Conservation (phyloP, 2,113 vertebrate species). For the Pycnonotus jocosus region DNA sequence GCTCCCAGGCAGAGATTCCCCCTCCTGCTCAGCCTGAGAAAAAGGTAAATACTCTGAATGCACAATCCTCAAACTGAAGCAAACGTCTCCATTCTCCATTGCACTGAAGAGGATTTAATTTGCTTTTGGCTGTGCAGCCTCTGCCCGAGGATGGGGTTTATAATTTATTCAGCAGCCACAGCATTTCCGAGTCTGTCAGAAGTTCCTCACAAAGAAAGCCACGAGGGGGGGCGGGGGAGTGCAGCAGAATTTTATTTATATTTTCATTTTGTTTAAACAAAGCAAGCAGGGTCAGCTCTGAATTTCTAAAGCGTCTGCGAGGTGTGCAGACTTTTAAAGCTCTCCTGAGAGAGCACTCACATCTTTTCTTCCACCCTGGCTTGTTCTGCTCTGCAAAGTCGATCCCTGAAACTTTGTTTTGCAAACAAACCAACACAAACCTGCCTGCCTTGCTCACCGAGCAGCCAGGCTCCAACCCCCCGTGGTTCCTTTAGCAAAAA, state of each 20-base stretch:
- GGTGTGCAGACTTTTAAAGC: neutral
- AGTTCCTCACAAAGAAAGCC: slow-evolving; percentile 24
- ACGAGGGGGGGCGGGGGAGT: neutral
- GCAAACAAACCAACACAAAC: neutral
- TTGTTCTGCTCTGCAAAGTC: neutral
- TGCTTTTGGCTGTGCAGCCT: slow-evolving; percentile 26
- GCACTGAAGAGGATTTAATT: slow-evolving; percentile 19
- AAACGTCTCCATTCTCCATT: neutral
- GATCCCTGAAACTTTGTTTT: neutral
- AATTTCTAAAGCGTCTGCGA: neutral
- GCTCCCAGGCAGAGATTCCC: neutral
- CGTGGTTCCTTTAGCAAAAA: neutral
- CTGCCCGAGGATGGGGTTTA: slow-evolving; percentile 19
- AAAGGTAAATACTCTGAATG: neutral
- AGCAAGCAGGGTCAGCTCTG: neutral
- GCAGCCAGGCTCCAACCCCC: neutral
- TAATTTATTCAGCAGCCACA: slow-evolving; percentile 62
- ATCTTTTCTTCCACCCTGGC: neutral
- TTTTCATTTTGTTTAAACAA: slow-evolving; percentile 23
- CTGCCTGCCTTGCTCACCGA: neutral
- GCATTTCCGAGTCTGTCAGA: slow-evolving; percentile 59
- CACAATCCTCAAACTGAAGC: neutral
- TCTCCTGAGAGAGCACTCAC: neutral
- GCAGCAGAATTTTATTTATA: neutral
- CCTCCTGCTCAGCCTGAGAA: neutral